Conservation (phyloP, 2,113 vertebrate species). For the Tyto alba region DNA sequence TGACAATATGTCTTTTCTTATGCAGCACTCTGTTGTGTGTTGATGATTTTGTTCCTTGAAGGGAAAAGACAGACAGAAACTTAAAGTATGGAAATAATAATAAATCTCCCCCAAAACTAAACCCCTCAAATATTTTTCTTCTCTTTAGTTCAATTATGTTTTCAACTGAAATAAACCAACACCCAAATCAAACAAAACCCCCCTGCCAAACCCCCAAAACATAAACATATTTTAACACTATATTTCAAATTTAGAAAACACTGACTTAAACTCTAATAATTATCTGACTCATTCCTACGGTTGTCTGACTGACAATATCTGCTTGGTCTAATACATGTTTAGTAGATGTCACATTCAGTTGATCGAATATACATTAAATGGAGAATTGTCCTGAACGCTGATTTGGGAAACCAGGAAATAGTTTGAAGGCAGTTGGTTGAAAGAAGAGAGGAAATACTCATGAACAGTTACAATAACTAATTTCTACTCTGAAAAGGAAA, state of each 20-base stretch:
- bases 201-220: rapidly evolving
- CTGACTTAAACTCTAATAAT: not conserved
- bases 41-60: not conserved
- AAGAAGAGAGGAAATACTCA: not conserved
- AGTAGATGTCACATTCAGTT: not conserved
- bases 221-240: not conserved
- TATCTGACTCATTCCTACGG: not conserved
- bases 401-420: not conserved
- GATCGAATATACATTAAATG: not conserved
- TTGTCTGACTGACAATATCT: not conserved
- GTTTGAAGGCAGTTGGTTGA: not conserved
- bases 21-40: not conserved
- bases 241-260: not conserved
- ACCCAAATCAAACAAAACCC: not conserved
- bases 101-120: not conserved
- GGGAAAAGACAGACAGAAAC: not conserved
- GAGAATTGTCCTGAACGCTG: not conserved
- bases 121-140: not conserved
- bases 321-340: not conserved
- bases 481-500: not conserved
- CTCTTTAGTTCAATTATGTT: not conserved
- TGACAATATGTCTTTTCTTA: not conserved
- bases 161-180: not conserved
- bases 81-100: not conserved
- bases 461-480: not conserved